A percentile compares a stretch with the other conserved stretches of the same genome.
Evolutionary conservation across 2,797 vertebrate genomes (phyloP).

Genomic region (Hirundo rustica): DNA sequence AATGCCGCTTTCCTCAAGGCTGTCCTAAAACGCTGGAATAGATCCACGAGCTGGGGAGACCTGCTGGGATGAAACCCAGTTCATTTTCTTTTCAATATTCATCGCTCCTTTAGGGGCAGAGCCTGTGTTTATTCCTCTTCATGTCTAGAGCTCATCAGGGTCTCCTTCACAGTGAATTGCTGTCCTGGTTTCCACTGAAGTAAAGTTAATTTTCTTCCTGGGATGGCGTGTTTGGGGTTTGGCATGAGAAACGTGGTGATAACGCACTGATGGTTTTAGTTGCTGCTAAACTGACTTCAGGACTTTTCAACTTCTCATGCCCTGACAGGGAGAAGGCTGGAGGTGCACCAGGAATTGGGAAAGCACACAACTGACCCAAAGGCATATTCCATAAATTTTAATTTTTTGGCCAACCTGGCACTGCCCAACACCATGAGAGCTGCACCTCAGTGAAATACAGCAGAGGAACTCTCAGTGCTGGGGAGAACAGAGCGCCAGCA

Average conservation of each 20-base stretch:
- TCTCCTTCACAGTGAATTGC: not conserved
- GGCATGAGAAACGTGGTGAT: not conserved
- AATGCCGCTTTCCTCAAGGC: accelerated
- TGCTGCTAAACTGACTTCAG: not conserved
- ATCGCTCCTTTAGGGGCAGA: not conserved
- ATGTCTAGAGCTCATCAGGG: not conserved
- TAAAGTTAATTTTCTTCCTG: not conserved
- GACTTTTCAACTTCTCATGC: not conserved
- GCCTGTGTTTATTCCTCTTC: not conserved
- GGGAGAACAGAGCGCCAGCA: not conserved
- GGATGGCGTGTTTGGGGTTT: not conserved
- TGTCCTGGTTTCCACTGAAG: not conserved
- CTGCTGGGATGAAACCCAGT: not conserved
- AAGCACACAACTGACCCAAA: not conserved
- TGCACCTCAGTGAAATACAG: not conserved
- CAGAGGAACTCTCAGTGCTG: not conserved
- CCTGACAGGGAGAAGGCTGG: not conserved
- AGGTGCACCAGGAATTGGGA: not conserved
- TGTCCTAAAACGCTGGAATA: not conserved
- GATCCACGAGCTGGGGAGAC: not conserved
- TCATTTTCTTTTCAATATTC: constrained; percentile 1
- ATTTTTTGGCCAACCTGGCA: not conserved
- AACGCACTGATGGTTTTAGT: not conserved
- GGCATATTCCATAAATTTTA: not conserved
- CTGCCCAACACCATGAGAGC: not conserved